A percentile compares a stretch with the other conserved stretches of the same genome.
Conservation (phyloP, 1,140 invertebrate species). For the Chironomus tepperi region DNA sequence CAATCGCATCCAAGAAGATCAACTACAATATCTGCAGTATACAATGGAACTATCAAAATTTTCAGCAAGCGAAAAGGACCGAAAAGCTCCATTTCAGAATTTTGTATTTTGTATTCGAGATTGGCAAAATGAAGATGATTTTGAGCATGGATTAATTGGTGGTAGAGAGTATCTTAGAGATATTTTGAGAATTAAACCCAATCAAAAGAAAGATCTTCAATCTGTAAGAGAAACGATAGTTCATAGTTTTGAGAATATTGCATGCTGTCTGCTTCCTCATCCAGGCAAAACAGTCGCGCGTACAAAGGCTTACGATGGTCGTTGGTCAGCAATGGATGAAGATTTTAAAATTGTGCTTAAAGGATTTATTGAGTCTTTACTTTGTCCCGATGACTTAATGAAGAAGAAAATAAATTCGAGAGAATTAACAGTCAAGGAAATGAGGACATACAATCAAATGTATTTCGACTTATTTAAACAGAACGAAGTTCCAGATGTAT, state of each 20-base stretch:
- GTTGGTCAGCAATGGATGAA: neutral
- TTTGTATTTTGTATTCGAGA: conserved; percentile 59
- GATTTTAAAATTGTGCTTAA: neutral
- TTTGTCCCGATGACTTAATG: neutral
- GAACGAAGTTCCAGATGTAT: neutral
- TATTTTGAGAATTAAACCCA: neutral
- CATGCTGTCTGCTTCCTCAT: neutral
- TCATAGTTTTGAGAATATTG: neutral
- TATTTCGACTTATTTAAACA: neutral
- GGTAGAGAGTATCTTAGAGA: neutral
- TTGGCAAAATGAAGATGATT: neutral
- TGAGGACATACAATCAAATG: neutral
- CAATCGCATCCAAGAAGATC: conserved; percentile 59
- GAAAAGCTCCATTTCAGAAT: conserved; percentile 55
- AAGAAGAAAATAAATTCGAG: neutral
- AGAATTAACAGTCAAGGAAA: neutral
- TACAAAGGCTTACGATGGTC: neutral
- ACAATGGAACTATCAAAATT: conserved; percentile 68
- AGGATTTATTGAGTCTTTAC: neutral
- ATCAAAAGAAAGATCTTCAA: neutral
- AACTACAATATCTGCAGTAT: conserved; percentile 56
- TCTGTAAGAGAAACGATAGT: neutral
- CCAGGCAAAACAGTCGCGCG: neutral
- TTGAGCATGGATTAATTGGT: neutral
- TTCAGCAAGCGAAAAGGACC: conserved; percentile 50